Evolutionary conservation across 2,888 invertebrate species (phyloP).

Genomic region (Drosophila vallismaia): DNA sequence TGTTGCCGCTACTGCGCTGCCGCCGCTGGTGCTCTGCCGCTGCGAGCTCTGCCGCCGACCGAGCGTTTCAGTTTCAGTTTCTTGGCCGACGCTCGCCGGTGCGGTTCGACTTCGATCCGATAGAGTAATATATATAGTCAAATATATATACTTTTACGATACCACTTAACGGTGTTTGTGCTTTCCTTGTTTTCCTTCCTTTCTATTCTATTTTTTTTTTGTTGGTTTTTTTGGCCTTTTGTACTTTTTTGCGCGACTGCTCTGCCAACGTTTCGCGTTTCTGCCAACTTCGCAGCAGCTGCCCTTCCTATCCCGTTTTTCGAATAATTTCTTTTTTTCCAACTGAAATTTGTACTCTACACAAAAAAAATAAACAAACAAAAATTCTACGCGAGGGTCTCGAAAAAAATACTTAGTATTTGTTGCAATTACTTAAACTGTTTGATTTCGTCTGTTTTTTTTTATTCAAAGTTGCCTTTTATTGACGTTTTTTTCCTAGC

Average conservation of each 20-base stretch:
- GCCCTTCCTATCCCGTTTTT: slow-evolving; percentile 37
- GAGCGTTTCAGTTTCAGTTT: slow-evolving; percentile 74
- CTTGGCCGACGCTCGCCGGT: slow-evolving; percentile 76
- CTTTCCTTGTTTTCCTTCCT: neutral
- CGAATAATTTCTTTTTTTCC: slow-evolving; percentile 1
- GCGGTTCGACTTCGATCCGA: slow-evolving; percentile 53
- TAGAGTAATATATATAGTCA: neutral
- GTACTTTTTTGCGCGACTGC: slow-evolving; percentile 16
- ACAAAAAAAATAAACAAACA: slow-evolving; percentile 7
- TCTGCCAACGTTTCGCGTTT: slow-evolving; percentile 13
- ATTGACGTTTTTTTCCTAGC: slow-evolving; percentile 23
- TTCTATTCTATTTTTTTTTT: slow-evolving; percentile 1
- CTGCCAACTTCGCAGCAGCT: slow-evolving; percentile 8
- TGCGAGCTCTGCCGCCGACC: slow-evolving; percentile 19
- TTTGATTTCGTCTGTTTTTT: slow-evolving; percentile 17
- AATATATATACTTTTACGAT: neutral
- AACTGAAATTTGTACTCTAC: slow-evolving; percentile 59
- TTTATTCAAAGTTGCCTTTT: neutral
- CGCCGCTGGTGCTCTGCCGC: slow-evolving; percentile 33
- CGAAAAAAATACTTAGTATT: slow-evolving; percentile 15
- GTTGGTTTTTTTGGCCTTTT: slow-evolving; percentile 5
- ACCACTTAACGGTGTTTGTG: neutral
- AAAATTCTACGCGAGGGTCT: slow-evolving; percentile 1
- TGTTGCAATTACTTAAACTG: slow-evolving; percentile 28
- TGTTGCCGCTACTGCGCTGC: slow-evolving; percentile 15